These are phyloP conservation scores for Lycocorax pyrrhopterus DNA, from an alignment of 2,113 vertebrate genomes.

Conservation along the genomic window DNA sequence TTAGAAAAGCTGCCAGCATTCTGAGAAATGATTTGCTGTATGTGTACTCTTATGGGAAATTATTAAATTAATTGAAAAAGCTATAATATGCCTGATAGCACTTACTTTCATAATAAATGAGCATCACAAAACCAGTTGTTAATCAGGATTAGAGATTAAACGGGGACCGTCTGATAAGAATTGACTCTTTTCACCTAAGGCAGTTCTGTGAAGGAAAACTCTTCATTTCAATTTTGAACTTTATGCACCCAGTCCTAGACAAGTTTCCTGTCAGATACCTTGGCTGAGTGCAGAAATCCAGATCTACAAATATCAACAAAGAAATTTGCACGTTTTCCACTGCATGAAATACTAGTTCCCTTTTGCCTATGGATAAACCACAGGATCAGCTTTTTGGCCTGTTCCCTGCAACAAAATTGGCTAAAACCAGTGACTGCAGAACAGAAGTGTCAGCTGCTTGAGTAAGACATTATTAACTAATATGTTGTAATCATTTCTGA, in stretches of 20 bases:
- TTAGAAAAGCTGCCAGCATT: background rate
- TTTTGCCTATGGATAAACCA: background rate
- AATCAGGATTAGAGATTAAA: slow-evolving; percentile 15
- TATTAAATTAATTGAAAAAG: slow-evolving; percentile 5
- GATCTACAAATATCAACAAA: background rate
- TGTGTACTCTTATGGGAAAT: background rate
- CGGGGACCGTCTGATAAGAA: background rate
- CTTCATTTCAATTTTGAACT: background rate
- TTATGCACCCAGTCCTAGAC: background rate
- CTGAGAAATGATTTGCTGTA: background rate
- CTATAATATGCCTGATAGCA: background rate
- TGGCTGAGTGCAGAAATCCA: background rate
- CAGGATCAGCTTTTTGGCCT: background rate
- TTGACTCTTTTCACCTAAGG: background rate
- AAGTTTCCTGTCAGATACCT: background rate
- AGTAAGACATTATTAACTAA: background rate
- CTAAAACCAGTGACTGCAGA: background rate
- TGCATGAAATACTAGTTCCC: background rate
- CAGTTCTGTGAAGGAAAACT: background rate
- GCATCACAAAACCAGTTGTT: background rate
- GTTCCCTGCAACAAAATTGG: background rate
- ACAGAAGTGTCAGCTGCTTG: background rate
- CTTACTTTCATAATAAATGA: background rate
- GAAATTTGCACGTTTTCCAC: background rate
- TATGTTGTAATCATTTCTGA: background rate